Conservation (phyloP, 2,797 vertebrate species). For the Lagodon rhomboides region DNA sequence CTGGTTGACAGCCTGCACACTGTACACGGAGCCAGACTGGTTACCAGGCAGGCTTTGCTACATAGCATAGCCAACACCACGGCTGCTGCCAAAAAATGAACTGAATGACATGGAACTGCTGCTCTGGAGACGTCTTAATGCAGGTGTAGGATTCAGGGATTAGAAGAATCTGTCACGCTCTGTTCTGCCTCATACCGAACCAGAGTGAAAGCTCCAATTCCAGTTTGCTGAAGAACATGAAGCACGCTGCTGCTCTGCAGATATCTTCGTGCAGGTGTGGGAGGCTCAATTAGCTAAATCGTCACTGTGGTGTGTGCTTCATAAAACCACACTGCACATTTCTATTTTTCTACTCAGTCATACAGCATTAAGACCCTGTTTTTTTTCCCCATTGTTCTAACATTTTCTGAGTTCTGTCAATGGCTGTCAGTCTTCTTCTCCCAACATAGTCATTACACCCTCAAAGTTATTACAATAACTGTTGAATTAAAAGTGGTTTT, state of each 20-base stretch:
- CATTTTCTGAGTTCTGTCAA: constrained; percentile 21
- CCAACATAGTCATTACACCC: constrained; percentile 36
- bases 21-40: constrained; percentile 72
- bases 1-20: constrained; percentile 68
- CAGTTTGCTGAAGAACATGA: constrained; percentile 23
- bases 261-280: constrained; percentile 34
- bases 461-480: constrained; percentile 40
- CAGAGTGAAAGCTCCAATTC: constrained; percentile 15
- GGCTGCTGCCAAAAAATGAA: constrained; percentile 57
- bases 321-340: constrained; percentile 27
- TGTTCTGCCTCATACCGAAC: constrained; percentile 21
- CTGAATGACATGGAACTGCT: constrained; percentile 39
- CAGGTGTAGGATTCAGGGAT: constrained; percentile 65
- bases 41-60: constrained; percentile 80
- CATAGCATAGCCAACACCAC: constrained; percentile 51
- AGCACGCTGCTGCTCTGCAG: constrained; percentile 28
- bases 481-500: constrained; percentile 23
- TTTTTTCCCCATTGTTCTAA: neutral
- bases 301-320: constrained; percentile 11
- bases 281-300: constrained; percentile 43
- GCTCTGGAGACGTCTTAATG: constrained; percentile 58
- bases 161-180: constrained; percentile 43
- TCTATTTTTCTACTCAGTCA: constrained; percentile 14
- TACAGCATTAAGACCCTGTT: neutral
- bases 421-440: constrained; percentile 30